Percentiles rank a stretch among this genome's conserved stretches.
Evolutionary conservation across 2,888 invertebrate genomes (phyloP).

Genomic region (Pseudoips prasinana): DNA sequence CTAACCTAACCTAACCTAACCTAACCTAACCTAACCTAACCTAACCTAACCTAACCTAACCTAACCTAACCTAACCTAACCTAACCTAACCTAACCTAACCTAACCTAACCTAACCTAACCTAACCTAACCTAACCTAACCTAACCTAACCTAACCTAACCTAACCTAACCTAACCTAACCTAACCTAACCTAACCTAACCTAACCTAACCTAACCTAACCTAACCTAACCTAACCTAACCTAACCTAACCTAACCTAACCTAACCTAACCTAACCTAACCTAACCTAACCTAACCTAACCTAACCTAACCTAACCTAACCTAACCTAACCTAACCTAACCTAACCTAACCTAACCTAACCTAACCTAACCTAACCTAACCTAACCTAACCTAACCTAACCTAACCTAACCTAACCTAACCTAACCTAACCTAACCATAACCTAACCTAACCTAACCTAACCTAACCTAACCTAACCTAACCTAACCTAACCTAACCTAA

Average conservation of each 20-base stretch:
- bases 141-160: constrained; percentile 8
- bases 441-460: constrained; percentile 21
- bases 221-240: constrained; percentile 12
- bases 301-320: constrained; percentile 15
- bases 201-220: constrained; percentile 15
- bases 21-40: constrained; percentile 14
- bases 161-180: constrained; percentile 7
- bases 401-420: constrained; percentile 19
- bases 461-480: constrained; percentile 22
- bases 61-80: constrained; percentile 12
- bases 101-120: constrained; percentile 10
- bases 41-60: constrained; percentile 11
- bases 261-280: constrained; percentile 16
- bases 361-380: constrained; percentile 22
- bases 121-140: constrained; percentile 6
- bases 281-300: constrained; percentile 15
- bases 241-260: constrained; percentile 9
- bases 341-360: constrained; percentile 16
- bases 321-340: constrained; percentile 18
- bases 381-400: constrained; percentile 22
- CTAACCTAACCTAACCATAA: too few species aligned
- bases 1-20: constrained; percentile 14
- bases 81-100: constrained; percentile 11
- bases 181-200: constrained; percentile 8
- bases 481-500: constrained; percentile 25